Conservation (phyloP, 2,113 vertebrate genomes). For the Aegithalos caudatus region DNA sequence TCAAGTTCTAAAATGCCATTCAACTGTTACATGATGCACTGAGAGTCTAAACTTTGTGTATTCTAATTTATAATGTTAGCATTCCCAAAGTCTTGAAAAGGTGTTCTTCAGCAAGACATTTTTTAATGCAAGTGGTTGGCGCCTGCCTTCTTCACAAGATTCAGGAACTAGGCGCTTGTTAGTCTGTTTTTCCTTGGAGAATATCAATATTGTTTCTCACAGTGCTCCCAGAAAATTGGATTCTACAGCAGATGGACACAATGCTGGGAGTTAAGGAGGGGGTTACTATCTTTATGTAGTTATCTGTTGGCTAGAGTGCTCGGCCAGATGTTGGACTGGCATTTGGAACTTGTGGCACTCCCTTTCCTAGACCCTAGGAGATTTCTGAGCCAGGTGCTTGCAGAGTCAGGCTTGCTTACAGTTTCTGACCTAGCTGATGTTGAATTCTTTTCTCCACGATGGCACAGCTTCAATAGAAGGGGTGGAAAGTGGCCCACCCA, state of each 20-base stretch:
- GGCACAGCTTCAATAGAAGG: constrained; percentile 59
- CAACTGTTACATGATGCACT: not conserved
- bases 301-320: not conserved
- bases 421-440: constrained; percentile 51
- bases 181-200: not conserved
- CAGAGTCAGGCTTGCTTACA: not conserved
- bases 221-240: not conserved
- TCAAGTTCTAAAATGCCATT: not conserved
- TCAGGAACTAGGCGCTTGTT: not conserved
- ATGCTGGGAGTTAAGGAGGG: not conserved
- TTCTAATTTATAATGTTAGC: not conserved
- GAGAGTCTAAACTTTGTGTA: not conserved
- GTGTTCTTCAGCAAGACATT: not conserved
- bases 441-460: constrained; percentile 48
- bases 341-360: not conserved
- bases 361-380: not conserved
- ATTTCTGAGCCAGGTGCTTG: not conserved
- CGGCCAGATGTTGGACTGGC: not conserved
- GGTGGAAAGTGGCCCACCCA: constrained; percentile 69
- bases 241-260: not conserved
- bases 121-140: not conserved
- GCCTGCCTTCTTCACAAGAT: not conserved
- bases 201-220: not conserved
- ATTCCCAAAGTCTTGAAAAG: not conserved
- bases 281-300: not conserved